Conservation (phyloP, 2,113 vertebrate species). For the Melanostigma gelatinosum region DNA sequence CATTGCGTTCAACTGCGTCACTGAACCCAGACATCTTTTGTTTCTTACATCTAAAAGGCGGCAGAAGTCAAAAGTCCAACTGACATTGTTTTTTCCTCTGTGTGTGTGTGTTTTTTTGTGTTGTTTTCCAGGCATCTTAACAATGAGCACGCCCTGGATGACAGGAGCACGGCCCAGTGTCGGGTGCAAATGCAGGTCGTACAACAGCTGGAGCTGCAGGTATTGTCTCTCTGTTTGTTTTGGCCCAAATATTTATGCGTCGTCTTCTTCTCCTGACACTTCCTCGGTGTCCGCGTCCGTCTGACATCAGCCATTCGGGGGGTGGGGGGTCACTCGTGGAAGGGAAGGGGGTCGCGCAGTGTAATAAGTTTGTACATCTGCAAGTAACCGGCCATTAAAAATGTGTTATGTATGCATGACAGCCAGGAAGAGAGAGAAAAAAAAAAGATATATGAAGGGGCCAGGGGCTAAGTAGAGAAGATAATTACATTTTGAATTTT, state of each 20-base stretch:
- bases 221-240: slow-evolving; percentile 79
- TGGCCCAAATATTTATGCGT: slow-evolving; percentile 69
- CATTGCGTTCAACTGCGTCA: slow-evolving; percentile 29
- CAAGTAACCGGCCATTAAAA: slow-evolving; percentile 92
- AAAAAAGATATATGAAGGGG: slow-evolving; percentile 95
- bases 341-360: slow-evolving; percentile 76
- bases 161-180: slow-evolving; percentile 99
- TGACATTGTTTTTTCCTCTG: slow-evolving; percentile 15
- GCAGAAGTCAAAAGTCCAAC: slow-evolving; percentile 42
- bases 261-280: slow-evolving; percentile 55
- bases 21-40: slow-evolving; percentile 37
- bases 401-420: slow-evolving; percentile 98
- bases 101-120: slow-evolving; percentile 6
- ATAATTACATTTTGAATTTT: slow-evolving; percentile 99
- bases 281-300: slow-evolving; percentile 49
- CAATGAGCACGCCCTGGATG: slow-evolving; percentile 99
- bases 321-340: slow-evolving; percentile 58
- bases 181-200: slow-evolving; percentile 99
- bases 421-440: slow-evolving; percentile 83
- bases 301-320: slow-evolving; percentile 54
- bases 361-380: slow-evolving; percentile 94
- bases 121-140: slow-evolving; percentile 96
- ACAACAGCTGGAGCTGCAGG: slow-evolving; percentile 99
- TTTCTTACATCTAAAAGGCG: slow-evolving; percentile 48
- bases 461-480: slow-evolving; percentile 96